Evolutionary conservation across 92 coral and sea anemone genomes (phyloP).

Genomic region (Zoanthus solanderi): DNA sequence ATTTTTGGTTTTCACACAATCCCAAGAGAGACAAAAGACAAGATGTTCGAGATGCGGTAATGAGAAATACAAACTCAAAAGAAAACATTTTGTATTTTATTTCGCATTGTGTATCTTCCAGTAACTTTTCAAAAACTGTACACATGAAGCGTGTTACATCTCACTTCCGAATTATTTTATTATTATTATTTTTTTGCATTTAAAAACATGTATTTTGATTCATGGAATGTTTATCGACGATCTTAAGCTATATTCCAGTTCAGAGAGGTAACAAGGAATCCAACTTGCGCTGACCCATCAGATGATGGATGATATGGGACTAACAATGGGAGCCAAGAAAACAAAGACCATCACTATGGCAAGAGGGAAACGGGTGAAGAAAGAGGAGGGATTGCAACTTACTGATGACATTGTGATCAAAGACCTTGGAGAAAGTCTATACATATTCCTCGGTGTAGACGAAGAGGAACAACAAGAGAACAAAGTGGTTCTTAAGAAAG

Average conservation of each 20-base stretch:
- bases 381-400: conserved; percentile 11
- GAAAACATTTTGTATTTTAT: no score
- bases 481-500: conserved; percentile 16
- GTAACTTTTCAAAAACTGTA: no score
- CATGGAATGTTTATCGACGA: not conserved
- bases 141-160: no score
- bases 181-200: no score
- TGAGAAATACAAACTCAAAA: no score
- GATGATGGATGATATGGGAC: not conserved
- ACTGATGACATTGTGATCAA: not conserved
- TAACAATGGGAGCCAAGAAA: conserved; percentile 7
- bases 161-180: no score
- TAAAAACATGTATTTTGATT: not conserved
- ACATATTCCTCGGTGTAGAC: not conserved
- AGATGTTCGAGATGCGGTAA: no score
- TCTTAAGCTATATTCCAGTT: not conserved
- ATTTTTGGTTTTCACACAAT: no score
- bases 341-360: conserved; percentile 1
- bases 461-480: conserved; percentile 6
- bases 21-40: no score
- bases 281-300: not conserved
- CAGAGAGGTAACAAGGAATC: not conserved
- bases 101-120: no score
- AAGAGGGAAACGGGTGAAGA: conserved; percentile 18
- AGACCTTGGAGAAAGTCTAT: not conserved